These are phyloP conservation scores for Cyanoramphus novaezelandiae DNA, from an alignment of 2,113 vertebrate genomes.

Conservation along the genomic window DNA sequence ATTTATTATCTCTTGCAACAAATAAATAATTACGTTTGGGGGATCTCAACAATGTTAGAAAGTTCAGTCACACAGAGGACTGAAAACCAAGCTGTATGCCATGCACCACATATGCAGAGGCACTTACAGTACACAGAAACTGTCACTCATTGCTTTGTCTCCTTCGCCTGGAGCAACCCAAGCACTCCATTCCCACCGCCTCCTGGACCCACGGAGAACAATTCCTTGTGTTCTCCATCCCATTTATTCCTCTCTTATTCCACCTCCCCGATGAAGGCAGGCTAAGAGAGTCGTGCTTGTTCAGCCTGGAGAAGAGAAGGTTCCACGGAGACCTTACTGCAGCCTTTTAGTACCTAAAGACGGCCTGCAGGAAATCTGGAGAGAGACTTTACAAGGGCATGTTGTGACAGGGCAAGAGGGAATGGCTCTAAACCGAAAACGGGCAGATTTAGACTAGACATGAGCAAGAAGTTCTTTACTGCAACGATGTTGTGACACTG, in stretches of 20 bases:
- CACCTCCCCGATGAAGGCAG: neutral
- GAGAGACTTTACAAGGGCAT: neutral
- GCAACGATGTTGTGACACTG: neutral
- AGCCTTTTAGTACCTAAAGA: neutral
- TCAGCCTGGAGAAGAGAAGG: neutral
- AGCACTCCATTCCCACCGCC: fast-evolving
- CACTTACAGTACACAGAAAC: neutral
- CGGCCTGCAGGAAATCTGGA: neutral
- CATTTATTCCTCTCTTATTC: neutral
- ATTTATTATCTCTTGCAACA: neutral
- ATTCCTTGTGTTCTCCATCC: neutral
- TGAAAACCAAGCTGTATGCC: neutral
- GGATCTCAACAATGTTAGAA: neutral
- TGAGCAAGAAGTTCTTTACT: neutral
- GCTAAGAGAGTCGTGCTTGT: neutral
- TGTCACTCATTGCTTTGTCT: neutral
- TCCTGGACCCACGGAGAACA: fast-evolving
- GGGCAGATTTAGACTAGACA: neutral
- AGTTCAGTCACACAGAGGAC: neutral
- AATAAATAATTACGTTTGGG: neutral
- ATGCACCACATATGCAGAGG: fast-evolving
- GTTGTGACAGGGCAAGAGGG: neutral
- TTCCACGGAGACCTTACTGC: neutral
- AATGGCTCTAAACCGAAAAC: neutral
- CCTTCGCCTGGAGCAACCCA: neutral